Evolutionary conservation across 2,888 invertebrate genomes (phyloP), one percentile per base, ranked within the genome.

Genomic region (Apoda limacodes): DNA sequence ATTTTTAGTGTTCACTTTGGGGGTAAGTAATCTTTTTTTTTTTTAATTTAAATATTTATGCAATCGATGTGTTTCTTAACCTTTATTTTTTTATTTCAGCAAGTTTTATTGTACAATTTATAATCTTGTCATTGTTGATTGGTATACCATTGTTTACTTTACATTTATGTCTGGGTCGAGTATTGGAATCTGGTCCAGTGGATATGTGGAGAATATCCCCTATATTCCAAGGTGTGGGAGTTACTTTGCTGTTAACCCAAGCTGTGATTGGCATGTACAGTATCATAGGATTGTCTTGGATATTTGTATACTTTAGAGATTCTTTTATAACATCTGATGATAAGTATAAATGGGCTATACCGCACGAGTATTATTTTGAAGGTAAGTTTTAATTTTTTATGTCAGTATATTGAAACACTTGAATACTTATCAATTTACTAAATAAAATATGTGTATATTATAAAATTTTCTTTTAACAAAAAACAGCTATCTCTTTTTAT

Each of bases 191-290:
- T 0, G 95, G 95, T 0, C 90, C 93, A 2, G 86, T 95, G 36
- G 93, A 93, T 50, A 94, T 95, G 94, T 95, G 95, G 95, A 86
- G 86, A 52, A 93, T 95, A 52, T 94, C 94, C 31, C 95, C 95
- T 0, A 86, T 95, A 47, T 94, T 95, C 61, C 90, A 92, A 76
- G 95, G 95, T 3, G 90, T 95, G 11, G 95, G 95, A 10, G 88
- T 94, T 29, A 88, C 93, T 0, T 67, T 95, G 43, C 82, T 94
- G 12, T 66, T 90, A 34, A 86, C 88, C 4, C 94, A 94, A 61
- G 89, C 89, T 4, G 80, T 92, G 27, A 85, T 93, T 45, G 93
- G 94, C 29, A 84, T 93, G 43, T 95, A 95, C 74, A 93, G 93
- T 52, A 89, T 93, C 32, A 86, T 94, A 17, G 92, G 93, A 3